Evolutionary conservation across 2,888 invertebrate species (phyloP).

Genomic region (Caenorhabditis uteleia): DNA sequence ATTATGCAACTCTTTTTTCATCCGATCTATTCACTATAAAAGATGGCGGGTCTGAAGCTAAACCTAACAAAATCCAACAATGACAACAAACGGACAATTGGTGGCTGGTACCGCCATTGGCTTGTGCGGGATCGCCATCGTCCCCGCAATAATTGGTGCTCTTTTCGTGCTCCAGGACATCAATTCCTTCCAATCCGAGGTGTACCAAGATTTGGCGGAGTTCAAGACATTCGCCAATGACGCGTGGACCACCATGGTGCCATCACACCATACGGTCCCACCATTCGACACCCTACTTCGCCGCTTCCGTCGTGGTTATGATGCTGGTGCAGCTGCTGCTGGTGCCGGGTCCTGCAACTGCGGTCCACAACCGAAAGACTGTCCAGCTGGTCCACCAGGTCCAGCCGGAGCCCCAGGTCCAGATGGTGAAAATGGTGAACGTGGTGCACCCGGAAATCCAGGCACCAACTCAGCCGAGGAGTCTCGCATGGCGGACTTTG

Average conservation of each 20-base stretch:
- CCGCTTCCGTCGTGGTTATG: conserved; percentile 25
- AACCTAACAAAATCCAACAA: too few relatives aligned
- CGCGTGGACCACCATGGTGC: conserved; percentile 17
- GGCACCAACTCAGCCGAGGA: conserved; percentile 20
- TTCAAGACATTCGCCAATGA: conserved; percentile 39
- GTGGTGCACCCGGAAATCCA: conserved; percentile 32
- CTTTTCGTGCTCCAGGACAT: conserved; percentile 35
- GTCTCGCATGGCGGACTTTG: conserved; percentile 25
- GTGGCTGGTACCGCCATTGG: conserved; percentile 29
- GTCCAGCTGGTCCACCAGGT: conserved; percentile 37
- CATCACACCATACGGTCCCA: conserved; percentile 1
- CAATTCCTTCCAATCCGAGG: conserved; percentile 33
- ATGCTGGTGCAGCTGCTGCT: conserved; percentile 13
- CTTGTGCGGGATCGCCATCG: conserved; percentile 33
- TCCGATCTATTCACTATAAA: too few relatives aligned
- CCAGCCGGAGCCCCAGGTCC: conserved; percentile 31
- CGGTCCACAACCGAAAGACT: conserved; percentile 27
- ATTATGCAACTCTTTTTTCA: too few relatives aligned
- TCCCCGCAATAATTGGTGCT: conserved; percentile 30
- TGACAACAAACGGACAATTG: too few relatives aligned
- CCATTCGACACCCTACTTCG: conserved; percentile 19
- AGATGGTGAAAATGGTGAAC: conserved; percentile 31
- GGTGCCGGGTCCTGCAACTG: conserved; percentile 26
- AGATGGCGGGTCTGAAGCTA: too few relatives aligned
- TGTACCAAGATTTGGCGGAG: conserved; percentile 28